Percentiles rank a stretch among this genome's conserved stretches.
Conservation (phyloP, 2,888 invertebrate genomes). For the Neocrepidodera transversa region DNA sequence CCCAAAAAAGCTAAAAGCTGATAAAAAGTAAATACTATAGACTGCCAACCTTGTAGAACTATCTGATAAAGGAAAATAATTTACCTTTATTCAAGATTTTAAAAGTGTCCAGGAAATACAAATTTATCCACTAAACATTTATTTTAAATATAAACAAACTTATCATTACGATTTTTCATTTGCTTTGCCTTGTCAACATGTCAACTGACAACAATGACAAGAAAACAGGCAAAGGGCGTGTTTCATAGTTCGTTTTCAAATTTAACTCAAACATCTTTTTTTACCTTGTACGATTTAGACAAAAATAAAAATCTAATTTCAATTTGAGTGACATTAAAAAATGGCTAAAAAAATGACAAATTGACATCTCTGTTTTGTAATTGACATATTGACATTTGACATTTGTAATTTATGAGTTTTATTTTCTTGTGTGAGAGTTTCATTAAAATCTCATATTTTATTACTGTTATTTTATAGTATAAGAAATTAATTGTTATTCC, state of each 20-base stretch:
- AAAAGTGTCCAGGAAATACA: constrained; percentile 9
- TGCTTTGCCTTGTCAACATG: constrained; percentile 29
- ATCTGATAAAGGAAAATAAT: constrained; percentile 8
- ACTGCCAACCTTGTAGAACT: constrained; percentile 29
- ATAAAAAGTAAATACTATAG: constrained; percentile 34
- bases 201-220: constrained; percentile 26
- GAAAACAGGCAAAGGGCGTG: too few species aligned
- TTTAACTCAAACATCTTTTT: neutral
- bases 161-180: constrained; percentile 25
- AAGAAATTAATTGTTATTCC: too few species aligned
- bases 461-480: too few species aligned
- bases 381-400: too few species aligned
- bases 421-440: too few species aligned
- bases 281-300: too few species aligned
- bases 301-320: too few species aligned
- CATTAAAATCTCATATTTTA: too few species aligned
- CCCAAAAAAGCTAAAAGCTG: constrained; percentile 42
- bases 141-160: constrained; percentile 28
- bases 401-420: too few species aligned
- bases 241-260: neutral
- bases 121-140: constrained; percentile 26
- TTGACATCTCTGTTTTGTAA: too few species aligned
- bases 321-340: too few species aligned
- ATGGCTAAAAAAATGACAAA: too few species aligned
- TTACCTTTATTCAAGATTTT: constrained; percentile 27